Percentiles rank a stretch among this genome's conserved stretches.
These are phyloP conservation scores for Clamator glandarius DNA, from an alignment of 2,797 vertebrate genomes.

Conservation along the genomic window DNA sequence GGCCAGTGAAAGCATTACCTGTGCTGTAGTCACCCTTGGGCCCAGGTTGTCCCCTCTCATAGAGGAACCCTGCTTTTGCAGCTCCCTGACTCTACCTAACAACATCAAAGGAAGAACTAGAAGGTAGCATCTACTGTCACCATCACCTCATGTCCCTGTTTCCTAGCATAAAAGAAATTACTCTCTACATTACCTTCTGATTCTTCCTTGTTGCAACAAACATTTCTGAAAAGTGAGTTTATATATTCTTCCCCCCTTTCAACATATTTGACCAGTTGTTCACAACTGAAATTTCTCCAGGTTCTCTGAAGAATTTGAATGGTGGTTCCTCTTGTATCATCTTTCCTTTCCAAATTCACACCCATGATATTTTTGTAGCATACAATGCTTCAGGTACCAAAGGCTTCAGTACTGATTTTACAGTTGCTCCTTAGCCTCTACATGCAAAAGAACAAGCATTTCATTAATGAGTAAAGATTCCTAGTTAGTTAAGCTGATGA, in stretches of 20 bases:
- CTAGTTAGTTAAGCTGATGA: neutral
- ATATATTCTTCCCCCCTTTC: neutral
- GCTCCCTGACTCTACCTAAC: neutral
- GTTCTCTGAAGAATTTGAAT: neutral
- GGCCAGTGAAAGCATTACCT: neutral
- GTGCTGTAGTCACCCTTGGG: neutral
- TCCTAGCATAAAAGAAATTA: neutral
- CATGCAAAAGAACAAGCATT: neutral
- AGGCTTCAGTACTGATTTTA: neutral
- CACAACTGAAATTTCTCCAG: neutral
- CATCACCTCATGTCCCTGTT: neutral
- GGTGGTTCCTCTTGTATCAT: neutral
- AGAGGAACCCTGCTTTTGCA: neutral
- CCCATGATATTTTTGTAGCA: neutral
- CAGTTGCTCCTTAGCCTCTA: neutral
- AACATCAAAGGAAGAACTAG: neutral
- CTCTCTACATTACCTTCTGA: neutral
- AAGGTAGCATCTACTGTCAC: neutral
- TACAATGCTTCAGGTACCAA: neutral
- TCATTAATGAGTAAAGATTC: neutral
- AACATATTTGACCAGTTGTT: neutral
- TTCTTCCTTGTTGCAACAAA: neutral
- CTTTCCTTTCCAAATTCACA: neutral
- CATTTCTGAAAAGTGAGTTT: neutral
- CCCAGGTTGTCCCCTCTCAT: neutral